A percentile compares a stretch with the other conserved stretches of the same genome.
These are phyloP conservation scores for Callipepla californica DNA, from an alignment of 2,113 vertebrate species.

Conservation along the genomic window DNA sequence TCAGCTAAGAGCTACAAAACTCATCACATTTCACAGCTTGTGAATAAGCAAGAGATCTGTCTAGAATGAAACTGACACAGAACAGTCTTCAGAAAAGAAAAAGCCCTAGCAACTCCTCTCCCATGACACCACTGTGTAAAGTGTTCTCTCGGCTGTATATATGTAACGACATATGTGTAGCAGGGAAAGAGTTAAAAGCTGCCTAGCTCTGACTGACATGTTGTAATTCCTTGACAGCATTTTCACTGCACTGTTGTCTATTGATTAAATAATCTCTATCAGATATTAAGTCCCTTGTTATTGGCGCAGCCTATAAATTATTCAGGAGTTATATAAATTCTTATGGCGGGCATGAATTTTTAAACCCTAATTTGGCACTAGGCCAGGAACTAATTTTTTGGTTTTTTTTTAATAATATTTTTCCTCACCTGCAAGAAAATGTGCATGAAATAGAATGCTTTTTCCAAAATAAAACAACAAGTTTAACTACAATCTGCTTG, in stretches of 20 bases:
- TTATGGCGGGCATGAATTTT: constrained; percentile 72
- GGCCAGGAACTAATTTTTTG: constrained; percentile 23
- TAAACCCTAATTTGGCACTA: constrained; percentile 69
- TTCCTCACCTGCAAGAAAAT: not conserved
- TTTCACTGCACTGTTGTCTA: constrained; percentile 51
- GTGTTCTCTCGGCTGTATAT: not conserved
- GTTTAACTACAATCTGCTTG: constrained; percentile 10
- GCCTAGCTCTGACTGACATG: not conserved
- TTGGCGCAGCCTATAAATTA: constrained; percentile 72
- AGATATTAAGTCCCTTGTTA: constrained; percentile 74
- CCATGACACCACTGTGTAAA: not conserved
- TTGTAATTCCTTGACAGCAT: constrained; percentile 8
- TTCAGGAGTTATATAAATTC: constrained; percentile 75
- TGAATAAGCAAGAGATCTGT: not conserved
- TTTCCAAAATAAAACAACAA: not conserved
- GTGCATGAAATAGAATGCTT: not conserved
- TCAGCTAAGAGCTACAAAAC: not conserved
- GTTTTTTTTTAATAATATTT: not conserved
- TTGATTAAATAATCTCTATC: constrained; percentile 74
- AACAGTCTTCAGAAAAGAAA: not conserved
- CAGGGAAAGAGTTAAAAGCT: constrained; percentile 16
- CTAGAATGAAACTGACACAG: not conserved
- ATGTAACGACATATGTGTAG: accelerated
- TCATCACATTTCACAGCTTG: not conserved
- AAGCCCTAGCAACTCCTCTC: not conserved